Evolutionary conservation across 1,140 invertebrate genomes (phyloP), one percentile per base, ranked within the genome.

Genomic region (Halictus rubicundus): DNA sequence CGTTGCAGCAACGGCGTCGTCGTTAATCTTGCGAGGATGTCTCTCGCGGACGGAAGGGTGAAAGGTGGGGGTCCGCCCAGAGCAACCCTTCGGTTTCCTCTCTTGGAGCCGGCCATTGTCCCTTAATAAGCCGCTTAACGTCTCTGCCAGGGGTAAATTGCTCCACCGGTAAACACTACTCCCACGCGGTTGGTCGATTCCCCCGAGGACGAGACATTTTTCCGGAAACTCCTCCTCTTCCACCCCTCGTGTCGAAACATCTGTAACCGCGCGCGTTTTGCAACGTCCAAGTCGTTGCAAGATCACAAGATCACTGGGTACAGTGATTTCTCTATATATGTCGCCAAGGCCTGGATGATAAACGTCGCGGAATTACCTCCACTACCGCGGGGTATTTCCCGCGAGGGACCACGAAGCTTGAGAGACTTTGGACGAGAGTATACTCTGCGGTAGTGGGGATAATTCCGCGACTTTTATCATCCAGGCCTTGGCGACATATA

Each of bases 81-180:
- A 32, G 68, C 79, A 86, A 87, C 84, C 89, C 89, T 85, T 88
- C 73, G 42, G 64, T 71, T 83, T 27, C 82, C 46, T 46, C 60
- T 61, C 52, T 73, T 76, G 27, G 68, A 68, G 52, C 63, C 60
- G 46, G 12, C 72, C 76, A 89, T 90, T 90, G 89, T 89, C 16
- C 73, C 64, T 75, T 91, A 91, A 91, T 91, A 91, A 91, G 87
- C 90, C 75, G 89, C 88, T 91, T 90, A 91, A 82, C 82, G 68
- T 73, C 80, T 82, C 85, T n/a, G 81, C 80, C n/a, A 84, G 86
- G 82, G 87, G 88, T 85, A 88, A 90, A 89, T 90, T 90, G 86
- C 57, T 82, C 69, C 57, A 25, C 52, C 78, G 78, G 86, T 90
- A 90, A 90, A 90, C 87, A 90, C 39, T 87, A 90, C 88, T 87